A percentile compares a stretch with the other conserved stretches of the same genome.
Conservation (phyloP, 2,797 vertebrate genomes). For the Novumbra hubbsi region DNA sequence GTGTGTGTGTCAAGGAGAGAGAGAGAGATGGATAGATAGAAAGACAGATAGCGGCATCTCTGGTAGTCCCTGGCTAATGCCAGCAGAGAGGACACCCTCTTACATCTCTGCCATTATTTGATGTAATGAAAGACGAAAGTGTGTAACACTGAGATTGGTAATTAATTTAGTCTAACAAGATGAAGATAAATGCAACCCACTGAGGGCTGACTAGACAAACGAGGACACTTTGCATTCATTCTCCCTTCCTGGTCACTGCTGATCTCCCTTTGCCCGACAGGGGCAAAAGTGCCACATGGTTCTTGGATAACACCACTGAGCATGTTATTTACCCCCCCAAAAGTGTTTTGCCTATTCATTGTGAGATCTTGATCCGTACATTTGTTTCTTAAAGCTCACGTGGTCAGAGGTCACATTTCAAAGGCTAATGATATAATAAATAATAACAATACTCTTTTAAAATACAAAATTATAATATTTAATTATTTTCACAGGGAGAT, state of each 20-base stretch:
- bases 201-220: slow-evolving; percentile 87
- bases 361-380: too few species aligned
- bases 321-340: slow-evolving; percentile 29
- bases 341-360: too few species aligned
- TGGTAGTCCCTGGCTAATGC: slow-evolving; percentile 67
- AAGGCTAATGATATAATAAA: too few species aligned
- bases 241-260: slow-evolving; percentile 64
- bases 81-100: slow-evolving; percentile 76
- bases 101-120: slow-evolving; percentile 90
- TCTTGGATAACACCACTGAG: slow-evolving; percentile 55
- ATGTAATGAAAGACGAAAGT: slow-evolving; percentile 99
- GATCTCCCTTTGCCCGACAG: slow-evolving; percentile 61
- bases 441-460: too few species aligned
- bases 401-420: too few species aligned
- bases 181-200: slow-evolving; percentile 98
- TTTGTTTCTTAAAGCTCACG: too few species aligned
- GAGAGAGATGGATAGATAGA: slow-evolving; percentile 24
- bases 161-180: slow-evolving; percentile 99
- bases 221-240: slow-evolving; percentile 87
- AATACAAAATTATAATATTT: too few species aligned
- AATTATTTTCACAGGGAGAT: too few species aligned
- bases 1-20: slow-evolving; percentile 24
- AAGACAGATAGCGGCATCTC: slow-evolving; percentile 58
- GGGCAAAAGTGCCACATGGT: slow-evolving; percentile 57
- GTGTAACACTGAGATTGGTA: slow-evolving; percentile 96